Evolutionary conservation across 2,797 vertebrate genomes (phyloP), one percentile per base, ranked within the genome.

Genomic region (Gobionotothen gibberifrons): DNA sequence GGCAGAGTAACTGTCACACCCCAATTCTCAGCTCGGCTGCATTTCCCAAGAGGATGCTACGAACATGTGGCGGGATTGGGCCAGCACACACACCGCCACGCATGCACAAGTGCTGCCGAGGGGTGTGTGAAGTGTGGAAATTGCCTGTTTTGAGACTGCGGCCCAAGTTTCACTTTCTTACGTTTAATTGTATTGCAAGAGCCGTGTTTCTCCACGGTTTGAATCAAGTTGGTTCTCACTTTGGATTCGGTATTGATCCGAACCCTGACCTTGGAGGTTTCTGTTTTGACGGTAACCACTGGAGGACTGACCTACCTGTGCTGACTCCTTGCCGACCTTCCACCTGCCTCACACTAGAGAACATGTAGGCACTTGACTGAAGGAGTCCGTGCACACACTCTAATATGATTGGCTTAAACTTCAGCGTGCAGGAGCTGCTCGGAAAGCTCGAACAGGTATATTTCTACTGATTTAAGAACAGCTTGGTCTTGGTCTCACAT

Each of bases 391-490:
- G 56, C 1, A 78, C 82, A 87, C 60, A 92, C 84, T 92, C 74
- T 79, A 92, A 58, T 67, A 99, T 99, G 98, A 98, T 99, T 95
- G 97, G 96, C 83, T 93, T 98, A 85, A 97, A 95, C 90, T 96
- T 97, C 94, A 96, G 94, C 87, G 93, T 99, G 90, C 95, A 96
- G 85, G 96, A 98, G 88, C 81, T 98, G 87, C 95, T 99, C 87
- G 78, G 92, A 85, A 96, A 93, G 83, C 96, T 99, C 92, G 98
- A 99, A 94, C 95, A 99, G 98, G 98, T 99, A 99, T 65, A 82
- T 36, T 22, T 60, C 11, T 29, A 5, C 22, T 5, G 10, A 39
- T 49, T 40, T n/a, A 3, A 36, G 22, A 29, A 67, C 52, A 2
- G 32, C 53, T 60, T 36, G 60, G 32, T 51, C 13, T 32, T 19